Evolutionary conservation across 2,113 vertebrate species (phyloP).

Genomic region (Trogon surrucura): DNA sequence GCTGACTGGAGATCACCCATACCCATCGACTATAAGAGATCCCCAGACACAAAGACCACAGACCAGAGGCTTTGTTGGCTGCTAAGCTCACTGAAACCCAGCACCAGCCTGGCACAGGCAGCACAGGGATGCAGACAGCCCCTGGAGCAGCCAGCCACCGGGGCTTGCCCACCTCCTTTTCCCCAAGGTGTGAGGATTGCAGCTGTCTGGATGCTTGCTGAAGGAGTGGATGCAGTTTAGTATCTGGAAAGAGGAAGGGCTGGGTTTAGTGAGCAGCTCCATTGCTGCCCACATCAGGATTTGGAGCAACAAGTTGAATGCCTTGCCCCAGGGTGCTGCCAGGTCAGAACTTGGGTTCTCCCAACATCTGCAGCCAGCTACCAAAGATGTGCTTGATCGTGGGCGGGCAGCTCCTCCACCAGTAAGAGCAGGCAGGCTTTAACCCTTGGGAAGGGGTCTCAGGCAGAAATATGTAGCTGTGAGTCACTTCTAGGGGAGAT

Average conservation of each 20-base stretch:
- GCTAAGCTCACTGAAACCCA: not conserved
- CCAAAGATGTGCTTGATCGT: not conserved
- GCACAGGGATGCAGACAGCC: not conserved
- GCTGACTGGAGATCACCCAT: not conserved
- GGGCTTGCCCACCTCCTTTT: not conserved
- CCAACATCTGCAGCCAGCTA: not conserved
- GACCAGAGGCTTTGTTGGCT: not conserved
- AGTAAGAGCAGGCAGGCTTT: not conserved
- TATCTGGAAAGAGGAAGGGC: not conserved
- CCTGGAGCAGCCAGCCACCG: not conserved
- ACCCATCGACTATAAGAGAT: not conserved
- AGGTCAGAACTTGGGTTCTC: not conserved
- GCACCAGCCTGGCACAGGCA: not conserved
- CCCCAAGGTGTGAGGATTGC: not conserved
- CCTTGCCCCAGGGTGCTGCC: not conserved
- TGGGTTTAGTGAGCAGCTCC: not conserved
- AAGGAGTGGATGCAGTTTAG: not conserved
- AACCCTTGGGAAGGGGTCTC: rapidly evolving
- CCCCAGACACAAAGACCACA: not conserved
- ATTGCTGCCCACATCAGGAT: not conserved
- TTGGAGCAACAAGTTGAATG: not conserved
- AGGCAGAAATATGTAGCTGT: rapidly evolving
- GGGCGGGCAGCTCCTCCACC: not conserved
- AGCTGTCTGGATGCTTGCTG: rapidly evolving
- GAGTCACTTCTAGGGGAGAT: not conserved